These are phyloP conservation scores for Harpagus bidentatus DNA, from an alignment of 2,113 vertebrate genomes.

Conservation along the genomic window DNA sequence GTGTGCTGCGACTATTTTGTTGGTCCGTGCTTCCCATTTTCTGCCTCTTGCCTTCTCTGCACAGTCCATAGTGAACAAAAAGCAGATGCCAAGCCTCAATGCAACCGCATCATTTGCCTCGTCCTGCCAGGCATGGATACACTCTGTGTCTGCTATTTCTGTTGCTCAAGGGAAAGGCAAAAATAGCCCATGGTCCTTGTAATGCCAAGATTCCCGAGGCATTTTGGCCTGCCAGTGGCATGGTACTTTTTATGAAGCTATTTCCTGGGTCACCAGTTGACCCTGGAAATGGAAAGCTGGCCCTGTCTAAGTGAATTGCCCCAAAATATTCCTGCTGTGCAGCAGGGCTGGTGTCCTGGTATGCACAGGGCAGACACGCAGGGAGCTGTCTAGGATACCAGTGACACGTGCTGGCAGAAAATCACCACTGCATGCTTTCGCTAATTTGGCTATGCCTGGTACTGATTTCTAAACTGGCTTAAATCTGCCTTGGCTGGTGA, in stretches of 20 bases:
- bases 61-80: neutral
- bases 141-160: conserved; percentile 39
- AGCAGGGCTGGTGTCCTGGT: neutral
- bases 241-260: conserved; percentile 19
- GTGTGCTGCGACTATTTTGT: neutral
- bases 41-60: neutral
- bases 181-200: conserved; percentile 19
- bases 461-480: neutral
- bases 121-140: neutral
- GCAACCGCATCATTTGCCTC: neutral
- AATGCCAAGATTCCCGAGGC: conserved; percentile 47
- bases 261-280: conserved; percentile 56
- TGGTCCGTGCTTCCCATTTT: neutral
- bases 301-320: neutral
- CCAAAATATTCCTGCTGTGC: conserved; percentile 29
- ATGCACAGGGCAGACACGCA: neutral
- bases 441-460: neutral
- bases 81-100: neutral
- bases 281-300: conserved; percentile 55
- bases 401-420: conserved; percentile 63
- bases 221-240: conserved; percentile 41
- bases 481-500: neutral
- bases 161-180: conserved; percentile 28
- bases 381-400: conserved; percentile 47
- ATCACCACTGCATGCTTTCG: conserved; percentile 24